Percentiles rank a stretch among this genome's conserved stretches.
Evolutionary conservation across 2,797 vertebrate species (phyloP).

Genomic region (Erithacus rubecula): DNA sequence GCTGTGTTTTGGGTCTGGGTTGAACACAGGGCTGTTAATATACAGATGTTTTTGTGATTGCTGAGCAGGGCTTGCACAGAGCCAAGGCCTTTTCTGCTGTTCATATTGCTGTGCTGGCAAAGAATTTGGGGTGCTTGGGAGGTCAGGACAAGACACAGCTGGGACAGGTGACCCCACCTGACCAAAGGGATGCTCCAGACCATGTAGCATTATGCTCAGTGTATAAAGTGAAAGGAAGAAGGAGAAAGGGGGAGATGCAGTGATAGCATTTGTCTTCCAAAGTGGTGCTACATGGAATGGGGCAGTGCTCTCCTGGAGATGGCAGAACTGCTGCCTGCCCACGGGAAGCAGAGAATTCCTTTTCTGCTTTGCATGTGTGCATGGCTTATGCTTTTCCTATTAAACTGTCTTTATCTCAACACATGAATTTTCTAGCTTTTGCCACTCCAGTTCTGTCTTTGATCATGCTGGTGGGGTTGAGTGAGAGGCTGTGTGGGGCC

Average conservation of each 20-base stretch:
- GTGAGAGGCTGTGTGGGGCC: rapidly evolving
- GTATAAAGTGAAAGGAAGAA: background rate
- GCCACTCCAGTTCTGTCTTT: background rate
- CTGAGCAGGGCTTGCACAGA: background rate
- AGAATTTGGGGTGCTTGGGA: rapidly evolving
- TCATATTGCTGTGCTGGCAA: rapidly evolving
- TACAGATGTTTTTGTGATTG: background rate
- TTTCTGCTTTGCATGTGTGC: background rate
- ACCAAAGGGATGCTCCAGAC: background rate
- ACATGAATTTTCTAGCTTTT: background rate
- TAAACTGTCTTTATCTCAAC: background rate
- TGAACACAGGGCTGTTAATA: background rate
- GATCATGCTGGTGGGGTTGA: background rate
- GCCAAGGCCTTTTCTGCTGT: background rate
- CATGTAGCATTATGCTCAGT: background rate
- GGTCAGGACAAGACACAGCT: background rate
- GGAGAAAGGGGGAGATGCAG: background rate
- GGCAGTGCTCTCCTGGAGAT: background rate
- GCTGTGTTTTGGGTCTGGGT: background rate
- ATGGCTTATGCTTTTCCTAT: background rate
- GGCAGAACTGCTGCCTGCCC: background rate
- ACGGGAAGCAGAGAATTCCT: background rate
- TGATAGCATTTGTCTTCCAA: background rate
- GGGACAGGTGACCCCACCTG: background rate
- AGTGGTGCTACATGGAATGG: too few species aligned